Base-by-base conservation (phyloP, 2,113 vertebrate species). In the Nothocercus julius region DNA sequence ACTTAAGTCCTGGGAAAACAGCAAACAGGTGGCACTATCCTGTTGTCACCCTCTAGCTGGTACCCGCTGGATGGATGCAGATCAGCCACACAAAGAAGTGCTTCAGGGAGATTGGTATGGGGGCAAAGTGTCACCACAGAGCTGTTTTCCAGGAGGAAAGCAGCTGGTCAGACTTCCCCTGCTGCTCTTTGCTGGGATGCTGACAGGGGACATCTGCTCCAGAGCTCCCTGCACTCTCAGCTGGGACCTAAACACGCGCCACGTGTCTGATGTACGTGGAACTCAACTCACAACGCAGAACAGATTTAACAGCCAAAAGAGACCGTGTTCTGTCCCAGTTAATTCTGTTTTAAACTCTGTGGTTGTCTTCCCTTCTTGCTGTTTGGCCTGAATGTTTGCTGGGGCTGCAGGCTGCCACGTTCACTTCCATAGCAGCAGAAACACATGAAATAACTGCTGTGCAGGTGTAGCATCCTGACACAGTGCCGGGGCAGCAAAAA, bases 61-160 rank as follows among this genome's bases (percentile, higher is more conserved):
- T 5, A 2, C 1, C 1, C 4, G 15, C 1, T 3, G 19, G 2
- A 1, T 0, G n/a, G 54, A 1, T 67, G 1, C 6, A 1, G 18
- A 21, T 11, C 51, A 1, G 30, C 27, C 20, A 8, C 1, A 11
- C 27, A 25, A 13, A 59, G 9, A 3, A 38, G 17, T 0, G 34
- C 53, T 74, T 40, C 1, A 36, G 34, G 75, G 42, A 36, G 40
- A 32, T 28, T 0, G 2, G 9, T 13, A 0, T 0, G 67, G 54
- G 42, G 74, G 63, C 24, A 44, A 4, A 45, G 24, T 0, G 17
- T 89, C 92, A 1, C 82, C 8, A 1, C 8, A 30, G 93, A 28
- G 67, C 76, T 66, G 4, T 94, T 74, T 81, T 91, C 68, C 93
- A 68, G 47, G 45, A 67, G 76, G 64, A 64, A 61, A 83, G 3